Evolutionary conservation across 2,797 vertebrate species (phyloP).

Genomic region (Darevskia nairensis): DNA sequence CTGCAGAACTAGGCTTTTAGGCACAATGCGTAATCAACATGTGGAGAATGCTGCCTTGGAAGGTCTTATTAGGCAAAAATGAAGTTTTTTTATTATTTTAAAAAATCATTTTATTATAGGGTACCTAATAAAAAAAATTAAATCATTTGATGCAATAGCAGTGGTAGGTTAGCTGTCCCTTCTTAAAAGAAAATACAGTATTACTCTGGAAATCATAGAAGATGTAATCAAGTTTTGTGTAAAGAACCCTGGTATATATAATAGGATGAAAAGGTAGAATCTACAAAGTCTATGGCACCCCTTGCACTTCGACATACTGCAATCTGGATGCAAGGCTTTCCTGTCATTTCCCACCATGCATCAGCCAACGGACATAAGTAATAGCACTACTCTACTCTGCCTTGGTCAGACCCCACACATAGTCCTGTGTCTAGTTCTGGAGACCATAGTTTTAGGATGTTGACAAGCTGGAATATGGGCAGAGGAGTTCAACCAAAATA

Average conservation of each 20-base stretch:
- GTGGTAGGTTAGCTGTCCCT: not conserved
- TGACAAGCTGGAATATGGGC: too few relatives aligned
- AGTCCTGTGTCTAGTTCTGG: too few relatives aligned
- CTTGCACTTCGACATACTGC: not conserved
- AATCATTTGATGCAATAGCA: not conserved
- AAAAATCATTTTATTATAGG: conserved; percentile 9
- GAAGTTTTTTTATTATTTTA: not conserved
- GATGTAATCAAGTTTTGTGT: not conserved
- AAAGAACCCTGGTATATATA: not conserved
- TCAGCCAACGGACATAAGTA: too few relatives aligned
- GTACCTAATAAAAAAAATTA: not conserved
- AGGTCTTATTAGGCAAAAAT: conserved; percentile 19
- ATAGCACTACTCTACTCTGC: too few relatives aligned
- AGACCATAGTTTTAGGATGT: too few relatives aligned
- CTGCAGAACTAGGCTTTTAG: not conserved
- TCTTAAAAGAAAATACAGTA: not conserved
- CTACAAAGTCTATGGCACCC: not conserved
- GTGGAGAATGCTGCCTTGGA: not conserved
- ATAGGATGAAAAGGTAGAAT: not conserved
- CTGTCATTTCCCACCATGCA: not conserved
- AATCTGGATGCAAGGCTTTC: not conserved
- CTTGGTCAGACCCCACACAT: too few relatives aligned
- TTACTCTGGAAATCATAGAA: not conserved
- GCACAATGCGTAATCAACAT: conserved; percentile 5
- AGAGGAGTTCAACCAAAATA: too few relatives aligned